A percentile compares a stretch with the other conserved stretches of the same genome.
Evolutionary conservation across 1,140 invertebrate species (phyloP).

Genomic region (Drosophila orosa): DNA sequence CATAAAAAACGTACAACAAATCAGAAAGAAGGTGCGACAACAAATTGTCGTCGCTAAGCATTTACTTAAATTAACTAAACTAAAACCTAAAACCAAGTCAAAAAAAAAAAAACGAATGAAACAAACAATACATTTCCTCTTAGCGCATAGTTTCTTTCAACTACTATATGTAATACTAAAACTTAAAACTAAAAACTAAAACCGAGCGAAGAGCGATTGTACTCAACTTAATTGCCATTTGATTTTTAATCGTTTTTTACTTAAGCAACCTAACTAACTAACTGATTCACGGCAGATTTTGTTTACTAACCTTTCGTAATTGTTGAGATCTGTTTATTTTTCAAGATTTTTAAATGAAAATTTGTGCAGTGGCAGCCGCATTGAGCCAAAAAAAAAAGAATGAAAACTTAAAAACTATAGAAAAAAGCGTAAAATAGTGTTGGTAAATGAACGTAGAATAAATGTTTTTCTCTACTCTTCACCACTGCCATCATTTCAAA

Average conservation of each 20-base stretch:
- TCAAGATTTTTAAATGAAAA: constrained; percentile 46
- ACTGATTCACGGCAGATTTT: constrained; percentile 34
- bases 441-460: constrained; percentile 65
- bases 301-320: constrained; percentile 68
- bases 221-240: constrained; percentile 65
- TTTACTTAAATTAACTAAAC: constrained; percentile 46
- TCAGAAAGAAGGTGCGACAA: constrained; percentile 85
- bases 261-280: constrained; percentile 42
- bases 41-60: constrained; percentile 84
- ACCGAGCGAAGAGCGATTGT: constrained; percentile 46
- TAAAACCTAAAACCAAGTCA: constrained; percentile 29
- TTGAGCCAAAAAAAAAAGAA: constrained; percentile 45
- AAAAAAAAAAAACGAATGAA: constrained; percentile 32
- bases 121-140: constrained; percentile 60
- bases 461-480: constrained; percentile 38
- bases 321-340: constrained; percentile 67
- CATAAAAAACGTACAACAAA: constrained; percentile 85
- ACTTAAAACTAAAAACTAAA: constrained; percentile 65
- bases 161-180: constrained; percentile 59
- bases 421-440: constrained; percentile 67
- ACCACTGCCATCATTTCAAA: constrained; percentile 50
- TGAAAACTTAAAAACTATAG: constrained; percentile 26
- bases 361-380: constrained; percentile 68
- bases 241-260: constrained; percentile 62
- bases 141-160: constrained; percentile 78